phyloP scores from a whole-genome alignment of 2,888 invertebrate species.

The Flabesymbios commensalis region DNA sequence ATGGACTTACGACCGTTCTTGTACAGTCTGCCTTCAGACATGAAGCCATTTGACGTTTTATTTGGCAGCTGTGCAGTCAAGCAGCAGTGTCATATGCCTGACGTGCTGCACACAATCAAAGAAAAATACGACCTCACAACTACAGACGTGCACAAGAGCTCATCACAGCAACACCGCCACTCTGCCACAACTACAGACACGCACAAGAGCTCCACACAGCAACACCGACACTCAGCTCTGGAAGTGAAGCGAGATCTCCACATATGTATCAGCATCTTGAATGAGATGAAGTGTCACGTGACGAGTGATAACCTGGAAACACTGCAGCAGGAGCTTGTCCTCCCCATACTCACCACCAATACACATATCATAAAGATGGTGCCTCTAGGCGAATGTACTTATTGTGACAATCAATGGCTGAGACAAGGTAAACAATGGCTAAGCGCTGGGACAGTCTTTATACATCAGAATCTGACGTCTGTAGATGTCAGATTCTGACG shows the following conservation, averaged over 20 bases:
- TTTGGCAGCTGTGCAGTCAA: slow-evolving; percentile 27
- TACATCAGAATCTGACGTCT: too few relatives aligned
- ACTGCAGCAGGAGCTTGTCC: slow-evolving; percentile 20
- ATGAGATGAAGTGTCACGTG: slow-evolving; percentile 31
- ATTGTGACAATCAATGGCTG: slow-evolving; percentile 40
- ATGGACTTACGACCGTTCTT: slow-evolving; percentile 38
- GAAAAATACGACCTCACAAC: slow-evolving; percentile 19
- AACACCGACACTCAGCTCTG: background rate
- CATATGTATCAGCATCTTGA: slow-evolving; percentile 32
- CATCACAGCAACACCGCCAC: background rate
- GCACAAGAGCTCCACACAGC: background rate
- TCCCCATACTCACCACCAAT: slow-evolving; percentile 24
- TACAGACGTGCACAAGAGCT: background rate
- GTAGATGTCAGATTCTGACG: too few relatives aligned
- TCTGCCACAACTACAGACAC: background rate
- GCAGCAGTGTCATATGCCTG: slow-evolving; percentile 20
- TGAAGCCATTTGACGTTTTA: slow-evolving; percentile 22
- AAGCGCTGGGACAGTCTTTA: background rate
- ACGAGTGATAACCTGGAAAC: slow-evolving; percentile 13
- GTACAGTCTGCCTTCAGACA: slow-evolving; percentile 33
- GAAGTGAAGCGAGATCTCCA: slow-evolving; percentile 35
- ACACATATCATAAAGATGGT: slow-evolving; percentile 21
- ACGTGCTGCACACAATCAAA: slow-evolving; percentile 28
- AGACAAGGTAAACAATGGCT: slow-evolving; percentile 25
- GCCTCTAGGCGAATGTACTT: slow-evolving; percentile 37